phyloP scores from a whole-genome alignment of 2,888 invertebrate species.

The Alloscopus bannaensis region DNA sequence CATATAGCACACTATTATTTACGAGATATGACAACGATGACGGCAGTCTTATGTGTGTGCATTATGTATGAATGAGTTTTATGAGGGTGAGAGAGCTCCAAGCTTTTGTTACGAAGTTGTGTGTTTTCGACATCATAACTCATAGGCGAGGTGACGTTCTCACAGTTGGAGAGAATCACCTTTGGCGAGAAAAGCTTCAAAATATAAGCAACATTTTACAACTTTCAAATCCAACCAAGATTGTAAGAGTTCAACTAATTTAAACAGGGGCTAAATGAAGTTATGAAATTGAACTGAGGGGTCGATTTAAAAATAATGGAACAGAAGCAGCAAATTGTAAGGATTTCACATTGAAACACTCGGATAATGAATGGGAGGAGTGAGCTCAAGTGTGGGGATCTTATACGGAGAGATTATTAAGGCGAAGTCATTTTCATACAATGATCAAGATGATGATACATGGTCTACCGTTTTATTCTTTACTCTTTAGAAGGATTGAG shows the following conservation, averaged over 20 bases:
- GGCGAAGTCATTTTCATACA: constrained; percentile 38
- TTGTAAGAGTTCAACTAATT: too few relatives aligned
- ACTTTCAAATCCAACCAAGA: too few relatives aligned
- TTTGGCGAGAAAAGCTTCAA: too few relatives aligned
- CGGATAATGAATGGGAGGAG: constrained; percentile 49
- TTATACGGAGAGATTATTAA: constrained; percentile 44
- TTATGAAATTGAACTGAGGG: too few relatives aligned
- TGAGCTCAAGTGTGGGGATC: constrained; percentile 24
- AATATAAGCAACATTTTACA: too few relatives aligned
- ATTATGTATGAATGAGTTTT: constrained; percentile 42
- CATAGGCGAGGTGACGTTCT: constrained; percentile 50
- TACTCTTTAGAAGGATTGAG: constrained; percentile 16
- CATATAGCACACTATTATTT: constrained; percentile 41
- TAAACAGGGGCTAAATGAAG: too few relatives aligned
- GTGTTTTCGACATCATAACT: constrained; percentile 58
- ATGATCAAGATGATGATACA: constrained; percentile 17
- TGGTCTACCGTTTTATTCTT: constrained; percentile 47
- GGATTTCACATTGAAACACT: too few relatives aligned
- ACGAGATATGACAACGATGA: constrained; percentile 57
- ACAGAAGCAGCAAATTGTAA: constrained; percentile 25
- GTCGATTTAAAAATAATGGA: too few relatives aligned
- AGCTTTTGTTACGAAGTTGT: constrained; percentile 35
- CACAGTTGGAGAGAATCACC: constrained; percentile 54
- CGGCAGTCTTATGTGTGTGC: constrained; percentile 44
- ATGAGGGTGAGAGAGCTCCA: constrained; percentile 28